A percentile compares a stretch with the other conserved stretches of the same genome.
These are phyloP conservation scores for Eulemur mongoz DNA, from an alignment of 2,797 vertebrate species.

Conservation along the genomic window DNA sequence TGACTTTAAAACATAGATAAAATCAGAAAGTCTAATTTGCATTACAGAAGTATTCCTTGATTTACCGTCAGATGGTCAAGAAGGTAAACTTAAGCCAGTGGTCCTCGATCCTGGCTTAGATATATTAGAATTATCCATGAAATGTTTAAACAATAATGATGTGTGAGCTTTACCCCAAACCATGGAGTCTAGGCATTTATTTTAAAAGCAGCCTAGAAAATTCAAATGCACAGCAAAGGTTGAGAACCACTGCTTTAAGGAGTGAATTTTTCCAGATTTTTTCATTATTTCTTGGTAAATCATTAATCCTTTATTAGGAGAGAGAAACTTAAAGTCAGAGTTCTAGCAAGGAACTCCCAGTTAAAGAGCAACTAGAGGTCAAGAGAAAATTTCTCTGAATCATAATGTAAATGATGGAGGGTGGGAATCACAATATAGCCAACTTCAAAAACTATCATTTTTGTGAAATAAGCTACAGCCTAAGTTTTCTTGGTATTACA, in stretches of 20 bases:
- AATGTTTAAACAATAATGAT: not conserved
- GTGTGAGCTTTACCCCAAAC: not conserved
- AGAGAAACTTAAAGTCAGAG: not conserved
- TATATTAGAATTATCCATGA: not conserved
- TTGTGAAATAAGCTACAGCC: not conserved
- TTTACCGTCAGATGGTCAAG: not conserved
- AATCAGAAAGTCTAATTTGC: not conserved
- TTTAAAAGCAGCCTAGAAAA: not conserved
- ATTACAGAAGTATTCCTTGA: not conserved
- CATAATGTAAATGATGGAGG: not conserved
- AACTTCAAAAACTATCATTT: not conserved
- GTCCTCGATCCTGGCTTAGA: not conserved
- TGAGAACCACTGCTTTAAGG: not conserved
- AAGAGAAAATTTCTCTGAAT: not conserved
- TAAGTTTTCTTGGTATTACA: not conserved
- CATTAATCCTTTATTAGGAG: not conserved
- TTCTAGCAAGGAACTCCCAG: not conserved
- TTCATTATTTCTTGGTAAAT: not conserved
- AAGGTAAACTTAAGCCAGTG: not conserved
- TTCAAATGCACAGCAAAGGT: not conserved
- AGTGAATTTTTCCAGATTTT: not conserved
- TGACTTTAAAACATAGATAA: conserved; percentile 7
- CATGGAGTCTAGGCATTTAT: not conserved
- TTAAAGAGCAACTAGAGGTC: not conserved
- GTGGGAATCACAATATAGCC: not conserved